A percentile compares a stretch with the other conserved stretches of the same genome.
Conservation (phyloP, 2,797 vertebrate species). For the Astyanax mexicanus region DNA sequence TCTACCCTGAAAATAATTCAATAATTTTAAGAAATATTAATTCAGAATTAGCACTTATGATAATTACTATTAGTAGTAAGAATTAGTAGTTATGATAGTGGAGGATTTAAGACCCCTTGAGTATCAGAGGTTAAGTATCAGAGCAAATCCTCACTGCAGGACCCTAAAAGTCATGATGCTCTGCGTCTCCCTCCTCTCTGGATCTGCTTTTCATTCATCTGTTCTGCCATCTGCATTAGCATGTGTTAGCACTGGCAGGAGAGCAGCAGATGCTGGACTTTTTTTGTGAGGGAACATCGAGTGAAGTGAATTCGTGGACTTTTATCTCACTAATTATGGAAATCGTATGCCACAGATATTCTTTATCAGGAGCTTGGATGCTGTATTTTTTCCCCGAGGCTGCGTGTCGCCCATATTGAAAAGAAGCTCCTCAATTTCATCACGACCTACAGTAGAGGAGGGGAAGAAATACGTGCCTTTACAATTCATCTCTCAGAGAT, state of each 20-base stretch:
- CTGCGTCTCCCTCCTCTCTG: conserved; percentile 27
- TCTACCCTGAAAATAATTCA: no score
- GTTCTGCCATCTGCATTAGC: conserved; percentile 64
- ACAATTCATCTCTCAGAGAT: background rate
- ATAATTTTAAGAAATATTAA: no score
- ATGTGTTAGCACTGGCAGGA: conserved; percentile 63
- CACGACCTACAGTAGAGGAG: background rate
- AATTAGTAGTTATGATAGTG: background rate
- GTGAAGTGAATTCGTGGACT: conserved; percentile 70
- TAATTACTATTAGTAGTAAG: no score
- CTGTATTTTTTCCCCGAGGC: conserved; percentile 43
- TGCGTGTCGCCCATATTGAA: conserved; percentile 18
- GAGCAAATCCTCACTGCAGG: background rate
- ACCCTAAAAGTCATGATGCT: background rate
- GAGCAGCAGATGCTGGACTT: conserved; percentile 68
- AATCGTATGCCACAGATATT: conserved; percentile 75
- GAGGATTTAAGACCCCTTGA: background rate
- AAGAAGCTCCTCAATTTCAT: background rate
- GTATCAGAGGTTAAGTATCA: background rate
- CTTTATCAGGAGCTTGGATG: conserved; percentile 64
- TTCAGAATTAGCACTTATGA: no score
- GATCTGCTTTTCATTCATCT: conserved; percentile 67
- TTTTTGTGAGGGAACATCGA: conserved; percentile 63
- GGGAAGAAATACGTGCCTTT: background rate
- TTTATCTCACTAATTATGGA: conserved; percentile 80